Evolutionary conservation across 2,797 vertebrate species (phyloP).

Genomic region (Anguilla pacifica): DNA sequence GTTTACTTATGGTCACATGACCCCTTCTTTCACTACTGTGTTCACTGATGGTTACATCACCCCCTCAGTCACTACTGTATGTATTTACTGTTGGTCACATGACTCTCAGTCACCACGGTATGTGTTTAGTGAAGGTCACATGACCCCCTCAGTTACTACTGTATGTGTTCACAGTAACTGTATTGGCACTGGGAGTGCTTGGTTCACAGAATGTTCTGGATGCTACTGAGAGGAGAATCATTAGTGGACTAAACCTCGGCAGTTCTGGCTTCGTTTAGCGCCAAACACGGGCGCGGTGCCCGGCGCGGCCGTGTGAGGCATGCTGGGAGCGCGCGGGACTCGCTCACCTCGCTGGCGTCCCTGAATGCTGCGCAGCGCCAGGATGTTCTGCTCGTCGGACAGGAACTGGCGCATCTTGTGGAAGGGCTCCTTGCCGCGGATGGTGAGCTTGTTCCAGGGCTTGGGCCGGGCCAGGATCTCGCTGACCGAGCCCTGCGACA

Average conservation of each 20-base stretch:
- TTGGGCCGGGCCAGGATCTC: conserved; percentile 95
- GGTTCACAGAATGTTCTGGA: conserved; percentile 61
- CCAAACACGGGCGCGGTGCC: conserved; percentile 72
- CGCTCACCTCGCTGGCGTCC: conserved; percentile 91
- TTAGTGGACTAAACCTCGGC: conserved; percentile 87
- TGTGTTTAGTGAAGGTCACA: too few relatives aligned
- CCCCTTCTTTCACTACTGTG: too few relatives aligned
- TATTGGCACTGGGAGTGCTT: conserved; percentile 58
- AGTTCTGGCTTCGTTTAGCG: conserved; percentile 73
- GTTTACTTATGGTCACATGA: too few relatives aligned
- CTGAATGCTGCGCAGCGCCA: conserved; percentile 95
- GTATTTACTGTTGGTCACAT: too few relatives aligned
- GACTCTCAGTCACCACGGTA: too few relatives aligned
- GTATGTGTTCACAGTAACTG: conserved; percentile 87
- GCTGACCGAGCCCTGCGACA: conserved; percentile 94
- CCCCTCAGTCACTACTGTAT: too few relatives aligned
- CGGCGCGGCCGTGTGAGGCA: conserved; percentile 64
- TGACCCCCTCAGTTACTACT: conserved; percentile 65
- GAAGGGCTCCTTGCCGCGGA: conserved; percentile 95
- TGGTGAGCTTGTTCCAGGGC: conserved; percentile 96
- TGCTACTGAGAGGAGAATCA: conserved; percentile 91
- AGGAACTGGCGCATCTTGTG: conserved; percentile 99
- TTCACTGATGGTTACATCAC: too few relatives aligned
- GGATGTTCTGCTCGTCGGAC: conserved; percentile 95
- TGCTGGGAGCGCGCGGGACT: conserved; percentile 32